Evolutionary conservation across 2,113 vertebrate genomes (phyloP).

Genomic region (Platysternon megacephalum): DNA sequence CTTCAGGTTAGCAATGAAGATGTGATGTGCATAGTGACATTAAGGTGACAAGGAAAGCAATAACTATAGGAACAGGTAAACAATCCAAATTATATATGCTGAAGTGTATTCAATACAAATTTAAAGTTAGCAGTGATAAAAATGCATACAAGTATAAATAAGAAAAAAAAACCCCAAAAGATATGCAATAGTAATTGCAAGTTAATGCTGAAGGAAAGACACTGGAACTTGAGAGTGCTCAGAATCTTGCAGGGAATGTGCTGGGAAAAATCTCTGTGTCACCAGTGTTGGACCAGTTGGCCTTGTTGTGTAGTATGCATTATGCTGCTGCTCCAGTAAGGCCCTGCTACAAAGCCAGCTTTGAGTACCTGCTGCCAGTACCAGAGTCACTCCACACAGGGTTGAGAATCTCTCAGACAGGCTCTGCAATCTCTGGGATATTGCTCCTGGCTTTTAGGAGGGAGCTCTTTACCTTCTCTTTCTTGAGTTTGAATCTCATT

Average conservation of each 20-base stretch:
- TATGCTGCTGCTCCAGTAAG: no score
- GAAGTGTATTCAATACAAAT: neutral
- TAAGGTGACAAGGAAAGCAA: slow-evolving; percentile 35
- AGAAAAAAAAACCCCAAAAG: neutral
- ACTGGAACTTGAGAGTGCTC: no score
- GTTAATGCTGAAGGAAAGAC: slow-evolving; percentile 3
- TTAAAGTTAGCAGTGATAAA: slow-evolving; percentile 11
- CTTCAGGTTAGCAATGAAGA: neutral
- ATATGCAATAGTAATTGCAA: neutral
- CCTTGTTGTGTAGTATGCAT: neutral
- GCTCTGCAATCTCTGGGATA: no score
- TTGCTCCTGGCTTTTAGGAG: no score
- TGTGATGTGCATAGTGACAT: neutral
- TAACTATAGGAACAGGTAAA: neutral
- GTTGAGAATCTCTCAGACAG: no score
- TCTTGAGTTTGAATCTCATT: no score
- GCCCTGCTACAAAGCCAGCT: no score
- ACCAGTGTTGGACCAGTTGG: neutral
- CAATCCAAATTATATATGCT: neutral
- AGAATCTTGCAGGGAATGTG: no score
- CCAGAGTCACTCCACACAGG: no score
- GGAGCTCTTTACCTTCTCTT: no score
- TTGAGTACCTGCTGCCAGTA: no score
- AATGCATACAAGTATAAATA: slow-evolving; percentile 1
- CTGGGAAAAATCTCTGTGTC: neutral